Conservation (phyloP, 2,113 vertebrate species). For the Argyrosomus japonicus region DNA sequence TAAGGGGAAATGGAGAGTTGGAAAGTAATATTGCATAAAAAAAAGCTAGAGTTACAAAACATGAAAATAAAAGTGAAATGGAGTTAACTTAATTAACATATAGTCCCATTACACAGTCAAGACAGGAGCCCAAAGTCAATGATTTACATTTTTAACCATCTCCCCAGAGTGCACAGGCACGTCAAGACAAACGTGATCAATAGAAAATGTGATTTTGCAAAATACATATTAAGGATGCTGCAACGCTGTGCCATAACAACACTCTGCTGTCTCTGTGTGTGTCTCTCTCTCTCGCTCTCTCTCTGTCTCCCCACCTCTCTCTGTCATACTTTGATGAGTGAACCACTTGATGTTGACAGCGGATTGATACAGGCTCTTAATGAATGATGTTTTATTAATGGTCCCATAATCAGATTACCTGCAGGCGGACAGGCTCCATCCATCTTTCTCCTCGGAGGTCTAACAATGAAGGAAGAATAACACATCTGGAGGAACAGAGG, state of each 20-base stretch:
- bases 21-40: slow-evolving; percentile 45
- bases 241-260: slow-evolving; percentile 8
- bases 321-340: slow-evolving; percentile 63
- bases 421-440: slow-evolving; percentile 74
- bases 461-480: slow-evolving; percentile 63
- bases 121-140: slow-evolving; percentile 21
- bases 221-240: slow-evolving; percentile 28
- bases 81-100: slow-evolving; percentile 52
- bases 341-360: slow-evolving; percentile 72
- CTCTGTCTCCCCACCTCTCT: slow-evolving; percentile 14
- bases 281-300: neutral
- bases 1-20: slow-evolving; percentile 33
- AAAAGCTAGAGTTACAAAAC: slow-evolving; percentile 29
- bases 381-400: slow-evolving; percentile 84
- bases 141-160: slow-evolving; percentile 33
- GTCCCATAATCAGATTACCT: slow-evolving; percentile 82
- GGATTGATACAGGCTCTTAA: slow-evolving; percentile 79
- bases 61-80: slow-evolving; percentile 29
- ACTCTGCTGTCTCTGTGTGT: neutral
- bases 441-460: slow-evolving; percentile 66
- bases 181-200: slow-evolving; percentile 46
- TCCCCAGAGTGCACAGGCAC: slow-evolving; percentile 5
- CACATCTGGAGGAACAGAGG: slow-evolving; percentile 58
- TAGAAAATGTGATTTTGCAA: slow-evolving; percentile 42
- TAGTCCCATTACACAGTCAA: slow-evolving; percentile 19